Evolutionary conservation across 2,113 vertebrate genomes (phyloP), one percentile per base, ranked within the genome.

Genomic region (Mixornis gularis): DNA sequence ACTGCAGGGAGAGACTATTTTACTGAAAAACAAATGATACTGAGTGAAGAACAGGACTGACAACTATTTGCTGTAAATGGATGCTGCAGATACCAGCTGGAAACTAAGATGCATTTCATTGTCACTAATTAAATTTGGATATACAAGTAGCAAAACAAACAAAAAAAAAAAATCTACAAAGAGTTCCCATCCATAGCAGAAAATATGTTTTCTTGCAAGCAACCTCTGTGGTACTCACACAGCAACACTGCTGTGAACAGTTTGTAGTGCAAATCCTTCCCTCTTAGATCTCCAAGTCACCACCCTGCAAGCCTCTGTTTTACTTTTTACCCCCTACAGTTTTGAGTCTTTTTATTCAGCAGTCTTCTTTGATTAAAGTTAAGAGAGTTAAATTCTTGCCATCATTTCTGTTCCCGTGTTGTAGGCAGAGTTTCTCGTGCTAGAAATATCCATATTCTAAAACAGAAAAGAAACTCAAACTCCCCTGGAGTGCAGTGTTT

Each of bases 251-350:
- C 10, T 64, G 13, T 43, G 70, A 62, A n/a, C 2, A 6, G 17
- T 21, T 87, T 55, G 19, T 4, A 36, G 34, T 17, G 5, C 15
- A 38, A 79, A 18, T 40, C 49, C 22, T 69, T 72, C 55, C 13
- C 3, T 44, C 59, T 56, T 38, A 41, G 29, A 17, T 27, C 49
- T 84, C 26, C 34, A 74, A 30, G 9, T 25, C 24, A 30, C 25
- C 32, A 25, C 32, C 40, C 62, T 76, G 14, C 26, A 69, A 30
- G 24, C 30, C 24, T 27, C 22, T 62, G 27, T 40, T 70, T 66
- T 27, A 52, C 15, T 9, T 51, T 46, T 4, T 2, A 0, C 3
- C 6, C 12, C 3, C 4, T 3, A 6, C 3, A 40, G 4, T 13
- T 94, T 63, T 38, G 3, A 46, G 38, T 74, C 4, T 71, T 53